Percentiles rank a stretch among this genome's conserved stretches.
phyloP scores from a whole-genome alignment of 2,113 vertebrate genomes.

The Elaphurus davidianus region DNA sequence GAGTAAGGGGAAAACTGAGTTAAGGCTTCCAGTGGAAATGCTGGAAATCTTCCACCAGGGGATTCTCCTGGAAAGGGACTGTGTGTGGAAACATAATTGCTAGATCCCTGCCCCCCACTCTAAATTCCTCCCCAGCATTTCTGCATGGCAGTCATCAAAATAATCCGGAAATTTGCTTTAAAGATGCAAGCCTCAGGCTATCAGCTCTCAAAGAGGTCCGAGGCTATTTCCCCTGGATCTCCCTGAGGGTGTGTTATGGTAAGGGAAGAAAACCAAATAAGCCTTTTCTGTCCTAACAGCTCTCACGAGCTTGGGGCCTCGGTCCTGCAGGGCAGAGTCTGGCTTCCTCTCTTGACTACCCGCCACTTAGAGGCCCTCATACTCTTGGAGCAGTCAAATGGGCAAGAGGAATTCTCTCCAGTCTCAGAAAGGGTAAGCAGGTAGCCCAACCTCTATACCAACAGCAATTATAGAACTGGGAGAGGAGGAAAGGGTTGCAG shows the following conservation, averaged over 20 bases:
- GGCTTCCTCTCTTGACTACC: neutral
- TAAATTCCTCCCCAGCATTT: neutral
- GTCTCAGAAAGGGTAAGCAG: no score
- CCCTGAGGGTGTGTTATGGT: neutral
- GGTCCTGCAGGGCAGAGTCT: neutral
- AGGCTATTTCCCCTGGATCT: neutral
- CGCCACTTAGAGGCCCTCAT: accelerated
- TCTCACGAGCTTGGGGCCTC: neutral
- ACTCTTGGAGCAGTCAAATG: neutral
- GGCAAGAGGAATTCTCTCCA: neutral
- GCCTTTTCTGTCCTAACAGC: accelerated
- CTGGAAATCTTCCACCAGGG: neutral
- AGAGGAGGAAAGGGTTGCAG: neutral
- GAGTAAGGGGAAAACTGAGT: neutral
- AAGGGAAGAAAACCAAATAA: neutral
- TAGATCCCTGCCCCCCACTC: neutral
- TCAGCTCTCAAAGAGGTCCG: neutral
- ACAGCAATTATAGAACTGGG: neutral
- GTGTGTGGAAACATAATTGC: neutral
- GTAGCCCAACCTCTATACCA: accelerated
- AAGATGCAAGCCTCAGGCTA: neutral
- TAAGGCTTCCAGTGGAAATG: neutral
- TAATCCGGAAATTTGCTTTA: neutral
- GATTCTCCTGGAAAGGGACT: neutral
- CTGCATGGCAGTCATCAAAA: neutral